Percentiles rank a stretch among this genome's conserved stretches.
phyloP scores from a whole-genome alignment of 2,113 vertebrate genomes.

The Neodontobutis hainanensis region DNA sequence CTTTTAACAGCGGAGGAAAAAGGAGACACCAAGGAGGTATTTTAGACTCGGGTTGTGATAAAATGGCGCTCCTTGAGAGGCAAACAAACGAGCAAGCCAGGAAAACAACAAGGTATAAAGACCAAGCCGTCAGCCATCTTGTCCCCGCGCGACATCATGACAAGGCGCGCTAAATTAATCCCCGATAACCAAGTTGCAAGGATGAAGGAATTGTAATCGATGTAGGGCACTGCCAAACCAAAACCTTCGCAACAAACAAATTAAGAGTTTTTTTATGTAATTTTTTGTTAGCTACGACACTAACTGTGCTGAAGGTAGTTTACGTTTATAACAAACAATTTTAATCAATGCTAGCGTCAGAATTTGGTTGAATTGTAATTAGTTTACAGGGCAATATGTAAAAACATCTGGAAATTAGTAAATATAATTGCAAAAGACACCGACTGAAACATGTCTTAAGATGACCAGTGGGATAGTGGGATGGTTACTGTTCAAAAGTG shows the following conservation, averaged over 20 bases:
- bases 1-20: background rate
- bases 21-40: slow-evolving; percentile 40
- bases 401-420: too few relatives aligned
- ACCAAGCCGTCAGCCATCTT: slow-evolving; percentile 76
- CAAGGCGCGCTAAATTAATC: slow-evolving; percentile 83
- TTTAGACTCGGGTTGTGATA: background rate
- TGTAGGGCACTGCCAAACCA: slow-evolving; percentile 72
- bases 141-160: slow-evolving; percentile 37
- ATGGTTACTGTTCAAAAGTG: too few relatives aligned
- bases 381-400: too few relatives aligned
- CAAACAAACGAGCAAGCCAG: slow-evolving; percentile 5
- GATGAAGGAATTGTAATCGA: slow-evolving; percentile 81
- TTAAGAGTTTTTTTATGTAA: background rate
- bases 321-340: too few relatives aligned
- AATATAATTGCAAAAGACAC: too few relatives aligned
- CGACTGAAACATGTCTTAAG: too few relatives aligned
- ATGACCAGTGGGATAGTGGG: too few relatives aligned
- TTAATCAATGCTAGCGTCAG: too few relatives aligned
- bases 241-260: background rate
- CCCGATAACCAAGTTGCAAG: slow-evolving; percentile 74
- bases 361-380: too few relatives aligned
- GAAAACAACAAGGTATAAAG: slow-evolving; percentile 41
- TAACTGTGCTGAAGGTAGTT: background rate
- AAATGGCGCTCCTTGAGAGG: slow-evolving; percentile 27
- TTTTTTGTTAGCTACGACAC: background rate